Conservation (phyloP, 2,113 vertebrate species). For the Zosterops pallidus region DNA sequence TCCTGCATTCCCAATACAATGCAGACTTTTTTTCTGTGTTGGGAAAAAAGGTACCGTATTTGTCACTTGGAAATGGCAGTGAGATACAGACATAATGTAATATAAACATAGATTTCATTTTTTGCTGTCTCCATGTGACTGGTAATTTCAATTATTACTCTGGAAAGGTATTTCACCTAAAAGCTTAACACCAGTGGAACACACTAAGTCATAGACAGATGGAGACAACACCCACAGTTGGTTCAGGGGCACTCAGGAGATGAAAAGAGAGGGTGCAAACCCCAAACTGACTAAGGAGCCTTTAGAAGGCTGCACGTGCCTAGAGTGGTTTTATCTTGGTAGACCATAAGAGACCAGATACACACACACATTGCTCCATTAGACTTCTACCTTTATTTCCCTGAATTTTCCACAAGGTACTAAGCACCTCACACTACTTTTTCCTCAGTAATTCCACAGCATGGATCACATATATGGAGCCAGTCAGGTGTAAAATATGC, state of each 20-base stretch:
- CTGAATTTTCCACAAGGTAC: not conserved
- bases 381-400: not conserved
- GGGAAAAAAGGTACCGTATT: not conserved
- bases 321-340: not conserved
- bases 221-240: not conserved
- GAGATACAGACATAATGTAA: not conserved
- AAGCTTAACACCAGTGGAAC: not conserved
- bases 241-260: not conserved
- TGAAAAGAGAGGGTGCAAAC: not conserved
- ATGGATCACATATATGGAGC: rapidly evolving
- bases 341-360: not conserved
- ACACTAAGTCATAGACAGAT: not conserved
- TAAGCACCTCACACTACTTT: not conserved
- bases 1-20: not conserved
- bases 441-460: not conserved
- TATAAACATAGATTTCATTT: not conserved
- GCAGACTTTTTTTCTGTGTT: not conserved
- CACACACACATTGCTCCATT: rapidly evolving
- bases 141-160: not conserved
- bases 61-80: not conserved
- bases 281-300: not conserved
- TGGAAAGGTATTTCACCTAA: not conserved
- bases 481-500: not conserved
- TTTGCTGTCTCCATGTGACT: not conserved
- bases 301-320: not conserved